These are phyloP conservation scores for Hippocampus mohnikei DNA, from an alignment of 2,113 vertebrate species.

Conservation along the genomic window DNA sequence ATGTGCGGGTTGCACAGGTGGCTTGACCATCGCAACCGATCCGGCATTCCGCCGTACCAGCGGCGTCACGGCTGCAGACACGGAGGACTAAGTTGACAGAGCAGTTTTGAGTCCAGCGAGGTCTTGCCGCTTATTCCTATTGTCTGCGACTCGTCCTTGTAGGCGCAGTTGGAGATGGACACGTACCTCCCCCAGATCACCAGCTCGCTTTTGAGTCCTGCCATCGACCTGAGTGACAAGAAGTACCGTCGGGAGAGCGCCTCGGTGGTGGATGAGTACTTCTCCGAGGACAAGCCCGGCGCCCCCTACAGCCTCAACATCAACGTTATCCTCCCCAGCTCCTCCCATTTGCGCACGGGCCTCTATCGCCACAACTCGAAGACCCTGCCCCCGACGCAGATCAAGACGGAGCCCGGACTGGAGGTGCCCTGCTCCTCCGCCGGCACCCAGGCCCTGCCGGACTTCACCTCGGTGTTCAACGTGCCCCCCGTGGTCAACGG, in stretches of 20 bases:
- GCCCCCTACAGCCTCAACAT: slow-evolving; percentile 88
- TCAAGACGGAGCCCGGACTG: slow-evolving; percentile 80
- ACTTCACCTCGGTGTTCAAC: slow-evolving; percentile 90
- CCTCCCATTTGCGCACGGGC: slow-evolving; percentile 83
- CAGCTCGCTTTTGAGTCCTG: slow-evolving; percentile 36
- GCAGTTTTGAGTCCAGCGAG: too few relatives aligned
- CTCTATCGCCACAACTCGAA: slow-evolving; percentile 75
- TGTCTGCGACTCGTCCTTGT: background rate
- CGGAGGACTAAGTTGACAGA: too few relatives aligned
- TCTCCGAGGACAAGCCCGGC: slow-evolving; percentile 77
- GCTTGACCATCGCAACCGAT: too few relatives aligned
- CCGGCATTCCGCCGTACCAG: too few relatives aligned
- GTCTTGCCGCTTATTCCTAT: background rate
- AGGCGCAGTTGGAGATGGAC: slow-evolving; percentile 81
- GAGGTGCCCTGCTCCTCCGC: slow-evolving; percentile 71
- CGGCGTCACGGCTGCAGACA: too few relatives aligned
- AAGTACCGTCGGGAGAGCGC: slow-evolving; percentile 86
- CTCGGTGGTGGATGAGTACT: slow-evolving; percentile 87
- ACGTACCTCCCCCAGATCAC: slow-evolving; percentile 75
- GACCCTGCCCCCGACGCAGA: slow-evolving; percentile 70
- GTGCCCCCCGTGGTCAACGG: slow-evolving; percentile 79
- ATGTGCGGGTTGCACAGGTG: too few relatives aligned
- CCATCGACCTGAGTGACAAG: slow-evolving; percentile 62
- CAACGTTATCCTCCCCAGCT: slow-evolving; percentile 85
- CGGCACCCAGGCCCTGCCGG: slow-evolving; percentile 82